Percentiles rank a stretch among this genome's conserved stretches.
These are phyloP conservation scores for Atta texana DNA, from an alignment of 1,140 invertebrate species.

Conservation along the genomic window DNA sequence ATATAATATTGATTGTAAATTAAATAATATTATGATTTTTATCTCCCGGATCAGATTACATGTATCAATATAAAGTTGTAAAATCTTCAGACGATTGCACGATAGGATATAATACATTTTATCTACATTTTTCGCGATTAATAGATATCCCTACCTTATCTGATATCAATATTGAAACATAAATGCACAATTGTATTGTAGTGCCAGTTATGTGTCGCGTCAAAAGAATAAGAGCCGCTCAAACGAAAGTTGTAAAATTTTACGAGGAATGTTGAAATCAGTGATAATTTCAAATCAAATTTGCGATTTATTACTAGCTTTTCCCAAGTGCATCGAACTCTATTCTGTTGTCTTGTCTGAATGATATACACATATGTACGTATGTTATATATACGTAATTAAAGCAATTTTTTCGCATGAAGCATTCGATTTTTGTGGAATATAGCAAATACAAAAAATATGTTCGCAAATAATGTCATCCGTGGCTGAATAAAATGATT, in stretches of 20 bases:
- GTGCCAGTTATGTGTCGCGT: not conserved
- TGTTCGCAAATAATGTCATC: not conserved
- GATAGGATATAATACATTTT: slow-evolving; percentile 1
- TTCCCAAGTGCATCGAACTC: not conserved
- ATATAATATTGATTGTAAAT: not conserved
- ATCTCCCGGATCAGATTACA: not conserved
- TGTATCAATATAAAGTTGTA: slow-evolving; percentile 1
- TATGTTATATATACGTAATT: not conserved
- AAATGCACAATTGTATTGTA: not conserved
- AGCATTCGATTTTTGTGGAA: not conserved
- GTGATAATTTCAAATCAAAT: not conserved
- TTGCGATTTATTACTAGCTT: not conserved
- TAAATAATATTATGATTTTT: slow-evolving; percentile 32
- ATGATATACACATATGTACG: not conserved
- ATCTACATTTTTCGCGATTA: slow-evolving; percentile 20
- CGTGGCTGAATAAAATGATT: not conserved
- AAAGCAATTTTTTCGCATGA: not conserved
- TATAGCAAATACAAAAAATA: not conserved
- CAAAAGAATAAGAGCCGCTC: not conserved
- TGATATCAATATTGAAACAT: not conserved
- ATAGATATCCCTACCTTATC: not conserved
- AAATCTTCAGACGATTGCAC: not conserved
- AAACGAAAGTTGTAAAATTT: not conserved
- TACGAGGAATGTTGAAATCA: not conserved
- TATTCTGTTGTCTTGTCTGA: too few relatives aligned